phyloP scores from a whole-genome alignment of 2,888 invertebrate species.

The Polydrusus cervinus region DNA sequence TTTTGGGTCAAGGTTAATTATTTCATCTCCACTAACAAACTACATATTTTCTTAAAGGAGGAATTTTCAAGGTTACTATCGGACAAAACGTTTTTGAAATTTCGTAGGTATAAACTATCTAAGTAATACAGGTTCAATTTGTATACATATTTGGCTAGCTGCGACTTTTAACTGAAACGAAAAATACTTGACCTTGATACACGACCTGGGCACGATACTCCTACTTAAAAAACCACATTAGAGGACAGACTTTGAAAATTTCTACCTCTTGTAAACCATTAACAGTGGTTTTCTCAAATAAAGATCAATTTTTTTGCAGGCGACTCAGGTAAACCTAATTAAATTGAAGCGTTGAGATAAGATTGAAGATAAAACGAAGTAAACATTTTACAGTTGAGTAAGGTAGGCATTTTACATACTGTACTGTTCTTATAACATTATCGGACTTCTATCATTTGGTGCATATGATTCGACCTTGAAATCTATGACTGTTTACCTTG shows the following conservation, averaged over 20 bases:
- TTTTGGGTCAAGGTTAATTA: slow-evolving; percentile 38
- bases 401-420: no score
- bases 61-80: slow-evolving; percentile 16
- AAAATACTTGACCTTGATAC: background rate
- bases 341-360: background rate
- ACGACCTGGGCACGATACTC: background rate
- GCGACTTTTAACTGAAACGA: background rate
- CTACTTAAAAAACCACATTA: no score
- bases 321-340: no score
- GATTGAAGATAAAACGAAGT: background rate
- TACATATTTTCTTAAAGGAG: slow-evolving; percentile 11
- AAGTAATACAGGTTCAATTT: no score
- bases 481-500: slow-evolving; percentile 20
- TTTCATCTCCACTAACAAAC: slow-evolving; percentile 14
- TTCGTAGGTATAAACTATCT: background rate
- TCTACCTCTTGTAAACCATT: no score
- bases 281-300: no score
- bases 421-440: background rate
- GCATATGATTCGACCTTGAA: slow-evolving; percentile 15
- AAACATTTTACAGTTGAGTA: background rate
- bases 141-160: background rate
- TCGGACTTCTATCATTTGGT: background rate
- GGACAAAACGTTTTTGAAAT: background rate
- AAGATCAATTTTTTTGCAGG: no score
- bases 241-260: no score